These are phyloP conservation scores for Apis florea DNA, from an alignment of 1,140 invertebrate species.

Conservation along the genomic window DNA sequence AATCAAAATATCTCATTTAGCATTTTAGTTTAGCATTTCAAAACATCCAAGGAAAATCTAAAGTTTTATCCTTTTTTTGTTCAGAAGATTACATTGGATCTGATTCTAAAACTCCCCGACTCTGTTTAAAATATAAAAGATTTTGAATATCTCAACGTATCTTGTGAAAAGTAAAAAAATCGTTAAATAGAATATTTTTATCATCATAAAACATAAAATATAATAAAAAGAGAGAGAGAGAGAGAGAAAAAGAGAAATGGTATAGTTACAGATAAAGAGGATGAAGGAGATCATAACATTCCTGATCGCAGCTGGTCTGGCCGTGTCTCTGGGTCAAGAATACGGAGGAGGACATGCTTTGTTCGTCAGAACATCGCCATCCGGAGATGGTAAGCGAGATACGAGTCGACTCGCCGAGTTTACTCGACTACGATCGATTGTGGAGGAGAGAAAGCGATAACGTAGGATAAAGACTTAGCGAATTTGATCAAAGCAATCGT, in stretches of 20 bases:
- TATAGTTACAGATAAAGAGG: constrained; percentile 28
- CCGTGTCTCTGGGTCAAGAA: constrained; percentile 63
- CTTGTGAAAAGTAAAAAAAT: too few species aligned
- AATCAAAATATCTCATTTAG: too few species aligned
- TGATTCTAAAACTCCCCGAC: too few species aligned
- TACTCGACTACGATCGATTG: not conserved
- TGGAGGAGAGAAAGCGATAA: constrained; percentile 1
- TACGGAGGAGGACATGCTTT: constrained; percentile 61
- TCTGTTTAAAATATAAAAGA: too few species aligned
- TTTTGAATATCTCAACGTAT: too few species aligned
- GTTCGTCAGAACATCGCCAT: constrained; percentile 51
- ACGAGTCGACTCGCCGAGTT: constrained; percentile 15
- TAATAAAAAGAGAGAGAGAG: not conserved
- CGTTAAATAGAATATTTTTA: too few species aligned
- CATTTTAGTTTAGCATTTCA: too few species aligned
- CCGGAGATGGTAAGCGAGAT: constrained; percentile 59
- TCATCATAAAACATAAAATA: not conserved
- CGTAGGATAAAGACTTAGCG: not conserved
- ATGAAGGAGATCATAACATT: constrained; percentile 69
- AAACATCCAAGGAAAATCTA: too few species aligned
- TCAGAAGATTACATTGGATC: too few species aligned
- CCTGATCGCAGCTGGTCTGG: constrained; percentile 67
- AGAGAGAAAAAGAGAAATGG: not conserved
- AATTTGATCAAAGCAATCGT: constrained; percentile 46
- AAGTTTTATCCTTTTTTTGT: too few species aligned